These are phyloP conservation scores for Phoeniculus purpureus DNA, from an alignment of 2,797 vertebrate genomes.

Conservation along the genomic window DNA sequence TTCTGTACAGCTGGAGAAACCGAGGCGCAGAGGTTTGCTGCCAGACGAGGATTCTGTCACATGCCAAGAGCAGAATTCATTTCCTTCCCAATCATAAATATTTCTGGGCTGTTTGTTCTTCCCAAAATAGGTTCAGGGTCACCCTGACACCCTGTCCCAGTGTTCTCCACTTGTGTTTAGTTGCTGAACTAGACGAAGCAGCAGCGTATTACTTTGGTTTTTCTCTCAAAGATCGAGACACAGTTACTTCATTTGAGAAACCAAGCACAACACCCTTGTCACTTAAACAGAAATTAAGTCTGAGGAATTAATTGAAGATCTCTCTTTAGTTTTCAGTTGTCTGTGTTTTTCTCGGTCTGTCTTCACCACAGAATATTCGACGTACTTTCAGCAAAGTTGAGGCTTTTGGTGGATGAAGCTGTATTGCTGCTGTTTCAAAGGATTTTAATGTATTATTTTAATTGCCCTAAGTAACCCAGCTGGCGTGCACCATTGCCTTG, in stretches of 20 bases:
- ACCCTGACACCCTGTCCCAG: background rate
- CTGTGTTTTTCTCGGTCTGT: background rate
- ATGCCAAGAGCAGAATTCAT: background rate
- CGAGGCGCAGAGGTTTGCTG: background rate
- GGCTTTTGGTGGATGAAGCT: constrained; percentile 25
- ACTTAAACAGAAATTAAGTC: background rate
- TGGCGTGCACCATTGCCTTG: constrained; percentile 52
- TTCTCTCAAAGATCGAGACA: background rate
- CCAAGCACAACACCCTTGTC: background rate
- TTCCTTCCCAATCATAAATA: background rate
- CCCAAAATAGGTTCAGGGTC: background rate
- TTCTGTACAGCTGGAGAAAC: background rate
- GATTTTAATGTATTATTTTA: constrained; percentile 67
- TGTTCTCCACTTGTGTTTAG: background rate
- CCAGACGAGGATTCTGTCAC: background rate
- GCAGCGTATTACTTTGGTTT: background rate
- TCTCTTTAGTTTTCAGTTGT: constrained; percentile 29
- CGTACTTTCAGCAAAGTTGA: constrained; percentile 16
- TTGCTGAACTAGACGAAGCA: background rate
- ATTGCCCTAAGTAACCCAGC: constrained; percentile 63
- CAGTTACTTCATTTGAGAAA: constrained; percentile 10
- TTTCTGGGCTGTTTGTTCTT: background rate
- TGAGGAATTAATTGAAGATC: background rate
- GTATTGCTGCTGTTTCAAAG: constrained; percentile 36
- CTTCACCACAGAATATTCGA: constrained; percentile 18